phyloP scores from a whole-genome alignment of 1,140 invertebrate genomes.

The Chionoecetes opilio region DNA sequence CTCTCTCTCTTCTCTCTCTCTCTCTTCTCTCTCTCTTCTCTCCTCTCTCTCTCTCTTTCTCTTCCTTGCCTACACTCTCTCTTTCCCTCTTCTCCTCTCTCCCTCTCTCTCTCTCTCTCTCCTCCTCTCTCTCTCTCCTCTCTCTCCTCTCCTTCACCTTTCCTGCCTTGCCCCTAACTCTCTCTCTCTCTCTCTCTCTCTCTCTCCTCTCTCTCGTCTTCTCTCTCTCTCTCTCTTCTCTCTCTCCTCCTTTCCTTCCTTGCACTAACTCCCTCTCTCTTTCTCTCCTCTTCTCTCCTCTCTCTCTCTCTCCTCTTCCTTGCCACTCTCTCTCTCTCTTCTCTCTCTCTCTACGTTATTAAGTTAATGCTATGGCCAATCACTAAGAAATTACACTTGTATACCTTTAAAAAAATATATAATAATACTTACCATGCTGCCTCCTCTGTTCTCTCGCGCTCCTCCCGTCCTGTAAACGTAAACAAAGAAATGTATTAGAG shows the following conservation, averaged over 20 bases:
- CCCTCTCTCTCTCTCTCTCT: not conserved
- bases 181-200: not conserved
- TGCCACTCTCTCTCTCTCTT: not conserved
- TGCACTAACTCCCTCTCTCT: not conserved
- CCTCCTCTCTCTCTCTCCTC: not conserved
- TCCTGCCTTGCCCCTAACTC: not conserved
- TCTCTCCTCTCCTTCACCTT: not conserved
- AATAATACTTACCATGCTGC: too few species aligned
- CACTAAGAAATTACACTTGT: too few species aligned
- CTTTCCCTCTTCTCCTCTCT: not conserved
- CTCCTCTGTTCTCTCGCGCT: too few species aligned
- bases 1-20: not conserved
- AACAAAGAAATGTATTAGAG: too few species aligned
- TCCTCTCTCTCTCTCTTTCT: not conserved
- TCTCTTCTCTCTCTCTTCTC: not conserved
- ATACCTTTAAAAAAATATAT: too few species aligned
- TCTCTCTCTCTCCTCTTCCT: not conserved
- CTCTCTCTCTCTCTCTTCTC: not conserved
- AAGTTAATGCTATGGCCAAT: too few species aligned
- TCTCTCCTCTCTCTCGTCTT: not conserved
- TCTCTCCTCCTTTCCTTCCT: not conserved
- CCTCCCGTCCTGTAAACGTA: too few species aligned
- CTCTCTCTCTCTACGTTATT: not conserved
- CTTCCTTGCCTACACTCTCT: not conserved
- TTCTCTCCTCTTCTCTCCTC: not conserved